Conservation (phyloP, 2,797 vertebrate species). For the Paramormyrops hopkinsi region DNA sequence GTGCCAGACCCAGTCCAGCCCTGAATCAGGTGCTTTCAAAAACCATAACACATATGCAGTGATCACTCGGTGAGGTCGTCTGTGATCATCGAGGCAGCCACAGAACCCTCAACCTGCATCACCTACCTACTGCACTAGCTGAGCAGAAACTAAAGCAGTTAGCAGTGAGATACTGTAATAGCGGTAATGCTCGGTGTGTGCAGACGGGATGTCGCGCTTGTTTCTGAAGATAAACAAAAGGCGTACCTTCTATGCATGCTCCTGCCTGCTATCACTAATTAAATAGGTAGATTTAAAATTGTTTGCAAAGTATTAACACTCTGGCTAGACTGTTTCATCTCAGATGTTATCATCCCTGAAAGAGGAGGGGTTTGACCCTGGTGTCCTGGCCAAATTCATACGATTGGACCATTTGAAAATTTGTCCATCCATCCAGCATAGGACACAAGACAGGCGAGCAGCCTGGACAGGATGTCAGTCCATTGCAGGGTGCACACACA, state of each 20-base stretch:
- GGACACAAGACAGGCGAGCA: neutral
- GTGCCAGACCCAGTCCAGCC: neutral
- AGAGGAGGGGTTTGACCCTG: neutral
- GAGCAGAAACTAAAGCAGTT: neutral
- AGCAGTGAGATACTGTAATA: neutral
- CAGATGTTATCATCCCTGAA: neutral
- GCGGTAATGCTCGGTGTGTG: neutral
- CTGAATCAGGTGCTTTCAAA: neutral
- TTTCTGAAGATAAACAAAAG: neutral
- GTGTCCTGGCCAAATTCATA: neutral
- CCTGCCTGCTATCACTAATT: neutral
- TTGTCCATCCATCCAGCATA: neutral
- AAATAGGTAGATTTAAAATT: neutral
- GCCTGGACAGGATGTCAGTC: neutral
- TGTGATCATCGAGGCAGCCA: neutral
- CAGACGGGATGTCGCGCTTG: neutral
- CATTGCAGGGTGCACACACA: neutral
- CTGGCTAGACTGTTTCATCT: neutral
- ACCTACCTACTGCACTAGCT: neutral
- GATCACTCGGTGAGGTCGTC: neutral
- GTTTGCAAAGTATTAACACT: neutral
- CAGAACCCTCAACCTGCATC: neutral
- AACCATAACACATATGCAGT: neutral
- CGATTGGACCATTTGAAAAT: neutral
- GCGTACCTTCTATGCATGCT: neutral